Base-by-base conservation (phyloP, 2,113 vertebrate species). In the Sebastes schlegelii region DNA sequence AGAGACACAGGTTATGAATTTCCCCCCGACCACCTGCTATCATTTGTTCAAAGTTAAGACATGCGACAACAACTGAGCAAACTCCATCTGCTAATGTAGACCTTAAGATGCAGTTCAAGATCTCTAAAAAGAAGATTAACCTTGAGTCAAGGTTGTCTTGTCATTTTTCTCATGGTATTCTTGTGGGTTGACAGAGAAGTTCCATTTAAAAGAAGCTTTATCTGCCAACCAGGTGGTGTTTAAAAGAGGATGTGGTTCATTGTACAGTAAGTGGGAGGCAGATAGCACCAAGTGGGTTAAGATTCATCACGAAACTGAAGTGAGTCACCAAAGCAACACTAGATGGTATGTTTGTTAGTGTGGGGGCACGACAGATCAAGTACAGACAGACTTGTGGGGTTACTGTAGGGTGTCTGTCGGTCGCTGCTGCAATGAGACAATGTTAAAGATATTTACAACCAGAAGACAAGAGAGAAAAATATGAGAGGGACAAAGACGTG, bases 251-350 rank as follows among this genome's bases (percentile, higher is more conserved):
- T 1, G 17, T 42, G 52, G 76, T 67, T 71, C 76, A 12, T 40
- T 67, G 0, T 40, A 34, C 34, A 34, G 34, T 34, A 71, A n/a
- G 48, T 23, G 2, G 0, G 21, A 64, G 77, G 66, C 49, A 78
- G 17, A 67, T 17, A 2, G 19, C 4, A 88, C 76, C 16, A 11
- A 23, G n/a, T 8, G 19, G 4, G 40, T 57, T 49, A 48, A 62
- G 8, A 64, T 60, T 13, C 52, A 55, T 13, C 26, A 9, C 26
- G 10, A 57, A 49, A 61, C 19, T 63, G 26, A 80, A 61, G 51
- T 68, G 67, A 85, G 23, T 90, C 83, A 88, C 67, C 26, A 63
- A 78, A 79, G 46, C 67, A 83, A 79, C 51, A 19, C 46, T 68
- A 21, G 21, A 51, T 17, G 62, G 73, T 48, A 43, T 62, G 10